Base-by-base conservation (phyloP, 2,113 vertebrate genomes). In the Antechinus flavipes region DNA sequence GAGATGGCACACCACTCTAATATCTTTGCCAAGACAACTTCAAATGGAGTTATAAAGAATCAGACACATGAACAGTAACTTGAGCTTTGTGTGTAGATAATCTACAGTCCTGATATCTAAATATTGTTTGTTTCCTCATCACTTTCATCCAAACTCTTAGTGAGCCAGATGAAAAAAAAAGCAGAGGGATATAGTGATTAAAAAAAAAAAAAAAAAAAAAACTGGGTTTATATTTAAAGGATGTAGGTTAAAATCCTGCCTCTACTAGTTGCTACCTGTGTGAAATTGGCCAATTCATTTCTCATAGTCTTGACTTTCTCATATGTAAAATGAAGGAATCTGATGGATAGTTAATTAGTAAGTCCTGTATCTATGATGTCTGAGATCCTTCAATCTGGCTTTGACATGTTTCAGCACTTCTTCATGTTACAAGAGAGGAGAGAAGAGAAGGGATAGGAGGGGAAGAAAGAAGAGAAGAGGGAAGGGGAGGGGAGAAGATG, bases 171-270 rank as follows among this genome's bases (percentile, higher is more conserved):
- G 35, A n/a, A 52, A 52, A 52, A 52, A 23, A 7, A 7, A 8
- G 6, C 23, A 90, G 35, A 42, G 42, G 0, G 0, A 23, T 42
- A 4, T 2, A 22, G 6, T 0, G 8, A 22, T 76, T 52, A 1
- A 10, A 52, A 1, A 4, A 90, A 24, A 84, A 90, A 24, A 84
- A 5, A 8, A 52, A 1, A 4, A 90, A 24, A 84, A 5, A 30
- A 9, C 2, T 23, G 90, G 27, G 50, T 90, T 54, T 53, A n/a
- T 42, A 52, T 54, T 11, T 91, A 27, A 24, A 30, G 0, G 8
- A 24, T 8, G 11, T 58, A 4, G 0, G 0, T 68, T 53, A 58
- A 68, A 93, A 68, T 30, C 25, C 25, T 46, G 26, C 52, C 10
- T 52, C 54, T 52, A 8, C 4, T 89, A 35, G 52, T 42, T 46